phyloP scores from a whole-genome alignment of 1,140 invertebrate species.

The Nasonia vitripennis region DNA sequence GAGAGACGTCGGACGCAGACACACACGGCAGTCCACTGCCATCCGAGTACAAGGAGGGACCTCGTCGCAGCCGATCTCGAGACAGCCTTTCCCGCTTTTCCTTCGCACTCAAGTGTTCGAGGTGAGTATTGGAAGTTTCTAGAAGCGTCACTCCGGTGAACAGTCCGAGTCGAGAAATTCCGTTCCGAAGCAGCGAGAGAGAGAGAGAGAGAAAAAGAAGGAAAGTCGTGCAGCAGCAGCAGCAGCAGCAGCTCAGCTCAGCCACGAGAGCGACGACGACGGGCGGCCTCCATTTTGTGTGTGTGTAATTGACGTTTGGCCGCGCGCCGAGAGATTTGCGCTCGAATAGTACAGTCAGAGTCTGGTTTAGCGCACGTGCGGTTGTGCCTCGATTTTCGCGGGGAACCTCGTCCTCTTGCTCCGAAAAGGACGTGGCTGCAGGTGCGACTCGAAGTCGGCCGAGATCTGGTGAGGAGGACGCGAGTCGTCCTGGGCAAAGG shows the following conservation, averaged over 20 bases:
- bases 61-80: slow-evolving; percentile 47
- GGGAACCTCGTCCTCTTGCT: slow-evolving; percentile 42
- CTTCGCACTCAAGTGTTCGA: neutral
- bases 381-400: slow-evolving; percentile 7
- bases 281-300: slow-evolving; percentile 49
- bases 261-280: slow-evolving; percentile 9
- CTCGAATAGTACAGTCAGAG: slow-evolving; percentile 29
- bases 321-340: neutral
- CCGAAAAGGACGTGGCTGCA: neutral
- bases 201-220: neutral
- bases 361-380: slow-evolving; percentile 20
- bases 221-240: neutral
- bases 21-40: slow-evolving; percentile 62
- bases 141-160: neutral
- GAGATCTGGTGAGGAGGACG: neutral
- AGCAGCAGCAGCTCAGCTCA: slow-evolving; percentile 1
- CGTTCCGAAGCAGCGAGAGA: too few relatives aligned
- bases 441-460: neutral
- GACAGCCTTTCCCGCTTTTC: neutral
- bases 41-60: slow-evolving; percentile 67
- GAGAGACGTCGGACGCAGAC: slow-evolving; percentile 12
- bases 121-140: slow-evolving; percentile 25
- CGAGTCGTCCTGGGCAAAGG: neutral
- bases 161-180: neutral
- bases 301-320: slow-evolving; percentile 46